Base-by-base conservation (phyloP, 1,140 invertebrate species). In the Frieseomelitta varia region DNA sequence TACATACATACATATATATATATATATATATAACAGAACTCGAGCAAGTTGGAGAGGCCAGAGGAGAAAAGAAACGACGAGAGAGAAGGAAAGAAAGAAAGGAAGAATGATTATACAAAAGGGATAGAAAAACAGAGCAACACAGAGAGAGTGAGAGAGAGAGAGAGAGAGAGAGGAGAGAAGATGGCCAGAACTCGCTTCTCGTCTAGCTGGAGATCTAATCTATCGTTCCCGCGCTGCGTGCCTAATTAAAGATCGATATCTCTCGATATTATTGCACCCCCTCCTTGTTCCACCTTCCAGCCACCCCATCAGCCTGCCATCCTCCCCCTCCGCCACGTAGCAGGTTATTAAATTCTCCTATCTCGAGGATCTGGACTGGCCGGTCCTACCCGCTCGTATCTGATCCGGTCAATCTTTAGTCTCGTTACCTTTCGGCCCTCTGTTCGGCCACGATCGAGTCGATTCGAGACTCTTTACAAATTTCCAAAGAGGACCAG, bases 161-260 rank as follows among this genome's bases (percentile, higher is more conserved):
- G 71, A 79, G 67, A 67, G 68, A 68, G 65, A 71, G 39, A 76
- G 74, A 71, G 39, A 83, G 17, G 74, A 53, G 61, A 71, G 63
- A 77, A 84, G 88, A 84, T 90, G 79, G 77, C 82, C 85, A 85
- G 86, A 82, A 85, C 80, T 80, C 79, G 85, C 77, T 73, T 88
- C 89, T 93, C 92, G 93, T 93, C 93, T 94, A 93, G 93, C 87
- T 85, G n/a, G 55, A 90, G 93, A 94, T 94, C 92, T 95, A 94
- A 94, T 94, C 94, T 94, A 69, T 84, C 90, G 91, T 93, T 94
- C 92, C 92, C 93, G 92, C 93, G 93, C 93, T 94, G 93, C 93
- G 94, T 94, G 93, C 93, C 94, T 95, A 95, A 95, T 95, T 95
- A 94, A 95, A 95, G 94, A 95, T 94, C 93, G 88, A 95, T 95